Evolutionary conservation across 1,140 invertebrate genomes (phyloP).

Genomic region (Arion vulgaris): DNA sequence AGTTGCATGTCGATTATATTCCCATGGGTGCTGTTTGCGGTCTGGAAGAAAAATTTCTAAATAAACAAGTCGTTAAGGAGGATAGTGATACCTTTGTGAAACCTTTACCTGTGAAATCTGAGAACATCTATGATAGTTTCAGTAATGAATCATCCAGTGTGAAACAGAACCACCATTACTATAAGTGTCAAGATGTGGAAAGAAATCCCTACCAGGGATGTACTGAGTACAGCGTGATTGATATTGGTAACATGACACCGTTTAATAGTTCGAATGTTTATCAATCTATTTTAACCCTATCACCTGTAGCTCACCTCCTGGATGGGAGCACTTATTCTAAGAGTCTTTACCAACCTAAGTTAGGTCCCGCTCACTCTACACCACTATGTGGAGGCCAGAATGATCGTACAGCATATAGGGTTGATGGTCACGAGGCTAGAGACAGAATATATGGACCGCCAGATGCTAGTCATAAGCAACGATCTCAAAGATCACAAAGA

Average conservation of each 20-base stretch:
- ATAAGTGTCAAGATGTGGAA: neutral
- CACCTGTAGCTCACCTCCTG: neutral
- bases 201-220: neutral
- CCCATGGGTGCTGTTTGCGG: neutral
- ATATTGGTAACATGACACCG: neutral
- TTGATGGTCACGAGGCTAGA: conserved; percentile 22
- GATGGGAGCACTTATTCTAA: conserved; percentile 29
- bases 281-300: conserved; percentile 18
- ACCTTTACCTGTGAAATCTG: neutral
- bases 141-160: neutral
- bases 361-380: conserved; percentile 44
- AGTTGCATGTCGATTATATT: neutral
- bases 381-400: conserved; percentile 34
- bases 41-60: conserved; percentile 15
- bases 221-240: conserved; percentile 2
- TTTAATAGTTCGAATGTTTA: conserved; percentile 36
- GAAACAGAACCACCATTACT: conserved; percentile 25
- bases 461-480: conserved; percentile 32
- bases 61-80: neutral
- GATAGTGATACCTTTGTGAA: neutral
- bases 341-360: conserved; percentile 8
- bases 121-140: conserved; percentile 26
- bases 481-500: conserved; percentile 48
- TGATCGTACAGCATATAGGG: conserved; percentile 24
- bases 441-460: conserved; percentile 33